A percentile compares a stretch with the other conserved stretches of the same genome.
Conservation (phyloP, 2,797 vertebrate species). For the Adelosebastes latens region DNA sequence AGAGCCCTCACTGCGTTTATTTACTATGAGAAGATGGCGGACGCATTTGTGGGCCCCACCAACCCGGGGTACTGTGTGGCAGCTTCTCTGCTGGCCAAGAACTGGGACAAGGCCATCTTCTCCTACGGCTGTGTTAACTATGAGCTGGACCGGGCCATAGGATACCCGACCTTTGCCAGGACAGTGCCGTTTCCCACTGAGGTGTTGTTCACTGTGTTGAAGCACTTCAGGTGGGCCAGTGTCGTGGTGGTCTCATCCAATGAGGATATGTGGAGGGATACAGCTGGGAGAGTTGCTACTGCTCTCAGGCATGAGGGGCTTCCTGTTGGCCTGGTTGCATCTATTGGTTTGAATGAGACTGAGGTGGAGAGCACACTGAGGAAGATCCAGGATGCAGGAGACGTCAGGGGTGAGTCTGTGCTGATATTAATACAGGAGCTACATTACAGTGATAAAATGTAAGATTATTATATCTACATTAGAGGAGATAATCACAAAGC, state of each 20-base stretch:
- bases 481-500: background rate
- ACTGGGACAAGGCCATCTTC: slow-evolving; percentile 85
- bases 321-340: slow-evolving; percentile 76
- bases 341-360: slow-evolving; percentile 78
- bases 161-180: slow-evolving; percentile 79
- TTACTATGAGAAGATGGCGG: slow-evolving; percentile 70
- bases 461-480: background rate
- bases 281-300: slow-evolving; percentile 75
- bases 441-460: background rate
- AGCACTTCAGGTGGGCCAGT: slow-evolving; percentile 85
- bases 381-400: slow-evolving; percentile 74
- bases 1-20: slow-evolving; percentile 83
- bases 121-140: slow-evolving; percentile 82
- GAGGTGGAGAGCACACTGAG: slow-evolving; percentile 75
- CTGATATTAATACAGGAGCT: background rate
- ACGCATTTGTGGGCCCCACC: slow-evolving; percentile 80
- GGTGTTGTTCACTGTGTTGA: slow-evolving; percentile 81
- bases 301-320: slow-evolving; percentile 81
- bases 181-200: slow-evolving; percentile 75
- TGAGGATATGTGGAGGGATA: slow-evolving; percentile 85
- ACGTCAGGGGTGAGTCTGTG: slow-evolving; percentile 80
- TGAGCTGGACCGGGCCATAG: slow-evolving; percentile 74
- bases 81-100: slow-evolving; percentile 81
- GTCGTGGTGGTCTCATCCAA: slow-evolving; percentile 83
- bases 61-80: slow-evolving; percentile 86